Evolutionary conservation across 2,113 vertebrate genomes (phyloP).

Genomic region (Seriola dumerili): DNA sequence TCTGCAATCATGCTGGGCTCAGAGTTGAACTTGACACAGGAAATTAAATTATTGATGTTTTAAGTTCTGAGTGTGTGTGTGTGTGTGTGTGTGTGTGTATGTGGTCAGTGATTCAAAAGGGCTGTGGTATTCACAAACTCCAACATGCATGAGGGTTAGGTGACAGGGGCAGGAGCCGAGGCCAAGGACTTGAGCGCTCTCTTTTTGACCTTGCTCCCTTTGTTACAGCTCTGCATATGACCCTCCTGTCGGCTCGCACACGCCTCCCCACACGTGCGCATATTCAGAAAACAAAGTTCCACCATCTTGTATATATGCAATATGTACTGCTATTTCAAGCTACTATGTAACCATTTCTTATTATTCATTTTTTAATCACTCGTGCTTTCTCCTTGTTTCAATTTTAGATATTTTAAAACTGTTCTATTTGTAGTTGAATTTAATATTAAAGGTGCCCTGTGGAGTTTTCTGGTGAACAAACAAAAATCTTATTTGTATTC

Average conservation of each 20-base stretch:
- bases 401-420: too few species aligned
- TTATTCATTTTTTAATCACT: not conserved
- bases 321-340: not conserved
- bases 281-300: not conserved
- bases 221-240: slow-evolving; percentile 23
- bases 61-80: not conserved
- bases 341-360: not conserved
- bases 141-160: not conserved
- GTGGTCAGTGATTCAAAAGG: slow-evolving; percentile 17
- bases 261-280: not conserved
- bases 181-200: slow-evolving; percentile 8
- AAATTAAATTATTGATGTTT: slow-evolving; percentile 42
- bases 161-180: slow-evolving; percentile 39
- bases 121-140: not conserved
- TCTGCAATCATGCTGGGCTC: slow-evolving; percentile 23
- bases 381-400: not conserved
- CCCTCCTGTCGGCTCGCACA: slow-evolving; percentile 15
- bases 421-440: not conserved
- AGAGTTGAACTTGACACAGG: slow-evolving; percentile 13
- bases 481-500: not conserved
- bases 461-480: not conserved
- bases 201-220: slow-evolving; percentile 26
- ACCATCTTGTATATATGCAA: not conserved
- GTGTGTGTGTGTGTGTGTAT: not conserved
- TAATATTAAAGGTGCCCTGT: not conserved